phyloP scores from a whole-genome alignment of 1,140 invertebrate species.

The Hormaphis cornu region DNA sequence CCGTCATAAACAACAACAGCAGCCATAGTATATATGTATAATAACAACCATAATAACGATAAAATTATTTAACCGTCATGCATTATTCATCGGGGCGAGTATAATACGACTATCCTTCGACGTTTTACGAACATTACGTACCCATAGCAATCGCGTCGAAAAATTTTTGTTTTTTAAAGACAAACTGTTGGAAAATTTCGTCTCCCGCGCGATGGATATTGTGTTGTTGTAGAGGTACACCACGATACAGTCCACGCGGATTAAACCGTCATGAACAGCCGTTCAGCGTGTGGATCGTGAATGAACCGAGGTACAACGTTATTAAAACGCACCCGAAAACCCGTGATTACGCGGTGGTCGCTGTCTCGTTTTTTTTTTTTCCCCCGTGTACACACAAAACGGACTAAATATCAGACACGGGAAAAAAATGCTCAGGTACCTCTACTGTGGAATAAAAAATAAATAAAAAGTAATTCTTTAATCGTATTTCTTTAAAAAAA shows the following conservation, averaged over 20 bases:
- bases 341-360: neutral
- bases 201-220: too few species aligned
- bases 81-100: neutral
- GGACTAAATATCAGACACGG: slow-evolving; percentile 9
- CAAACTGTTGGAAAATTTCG: too few species aligned
- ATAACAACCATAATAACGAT: neutral
- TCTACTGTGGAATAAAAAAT: too few species aligned
- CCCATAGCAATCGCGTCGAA: neutral
- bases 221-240: too few species aligned
- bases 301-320: neutral
- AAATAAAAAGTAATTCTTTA: too few species aligned
- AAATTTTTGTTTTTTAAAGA: too few species aligned
- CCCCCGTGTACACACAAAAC: neutral
- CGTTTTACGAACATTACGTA: neutral
- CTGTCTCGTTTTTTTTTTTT: neutral
- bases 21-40: neutral
- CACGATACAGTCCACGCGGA: too few species aligned
- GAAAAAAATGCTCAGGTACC: too few species aligned
- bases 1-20: neutral
- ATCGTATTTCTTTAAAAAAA: neutral
- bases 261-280: neutral
- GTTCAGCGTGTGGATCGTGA: slow-evolving; percentile 5
- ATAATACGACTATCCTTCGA: neutral
- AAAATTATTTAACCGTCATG: slow-evolving; percentile 2
- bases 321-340: neutral